A percentile compares a stretch with the other conserved stretches of the same genome.
phyloP scores from a whole-genome alignment of 2,797 vertebrate species.

The Pangasius macronema region DNA sequence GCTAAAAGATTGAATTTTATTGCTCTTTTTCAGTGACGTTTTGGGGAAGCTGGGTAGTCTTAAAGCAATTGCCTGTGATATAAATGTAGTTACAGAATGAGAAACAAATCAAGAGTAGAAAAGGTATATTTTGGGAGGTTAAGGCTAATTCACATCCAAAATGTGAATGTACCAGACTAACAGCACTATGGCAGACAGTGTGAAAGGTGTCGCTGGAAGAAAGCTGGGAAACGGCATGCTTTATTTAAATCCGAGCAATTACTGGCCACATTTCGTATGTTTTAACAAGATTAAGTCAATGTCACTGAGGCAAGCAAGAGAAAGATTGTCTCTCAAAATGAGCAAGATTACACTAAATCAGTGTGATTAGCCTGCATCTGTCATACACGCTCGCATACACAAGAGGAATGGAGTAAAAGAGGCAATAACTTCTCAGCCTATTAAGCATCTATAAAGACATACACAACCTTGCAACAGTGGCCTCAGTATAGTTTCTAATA shows the following conservation, averaged over 20 bases:
- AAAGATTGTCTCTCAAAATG: slow-evolving; percentile 60
- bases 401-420: background rate
- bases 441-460: background rate
- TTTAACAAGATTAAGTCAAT: slow-evolving; percentile 57
- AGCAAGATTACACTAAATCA: slow-evolving; percentile 60
- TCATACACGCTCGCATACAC: slow-evolving; percentile 40
- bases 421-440: background rate
- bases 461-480: background rate
- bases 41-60: background rate
- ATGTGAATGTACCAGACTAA: slow-evolving; percentile 14
- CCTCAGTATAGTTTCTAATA: slow-evolving; percentile 8
- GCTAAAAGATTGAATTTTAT: background rate
- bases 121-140: background rate
- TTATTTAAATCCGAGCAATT: slow-evolving; percentile 54
- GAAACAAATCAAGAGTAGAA: background rate
- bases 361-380: slow-evolving; percentile 59
- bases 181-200: slow-evolving; percentile 1
- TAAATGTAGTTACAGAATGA: background rate
- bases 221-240: slow-evolving; percentile 25
- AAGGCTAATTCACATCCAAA: slow-evolving; percentile 6
- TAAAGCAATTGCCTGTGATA: background rate
- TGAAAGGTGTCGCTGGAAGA: slow-evolving; percentile 10
- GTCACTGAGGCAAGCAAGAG: slow-evolving; percentile 42
- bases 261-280: slow-evolving; percentile 51
- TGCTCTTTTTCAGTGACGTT: background rate